Conservation (phyloP, 2,113 vertebrate genomes). For the Siniperca knerii region DNA sequence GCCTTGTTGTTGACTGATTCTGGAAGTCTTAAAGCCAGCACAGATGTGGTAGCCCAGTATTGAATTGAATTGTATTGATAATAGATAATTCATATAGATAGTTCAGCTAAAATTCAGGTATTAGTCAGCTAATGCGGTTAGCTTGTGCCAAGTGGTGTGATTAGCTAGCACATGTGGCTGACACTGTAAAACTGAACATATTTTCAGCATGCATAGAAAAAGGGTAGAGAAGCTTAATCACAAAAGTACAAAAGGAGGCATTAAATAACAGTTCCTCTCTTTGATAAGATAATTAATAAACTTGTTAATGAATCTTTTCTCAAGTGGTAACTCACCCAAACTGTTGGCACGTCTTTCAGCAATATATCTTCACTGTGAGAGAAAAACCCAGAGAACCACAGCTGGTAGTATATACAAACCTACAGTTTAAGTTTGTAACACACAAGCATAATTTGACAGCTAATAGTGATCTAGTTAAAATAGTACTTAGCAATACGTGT, state of each 20-base stretch:
- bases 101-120: background rate
- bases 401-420: background rate
- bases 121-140: background rate
- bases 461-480: background rate
- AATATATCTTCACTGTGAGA: background rate
- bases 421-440: background rate
- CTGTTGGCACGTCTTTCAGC: conserved; percentile 26
- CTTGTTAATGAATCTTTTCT: conserved; percentile 25
- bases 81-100: no score
- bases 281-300: conserved; percentile 18
- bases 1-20: background rate
- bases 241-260: background rate
- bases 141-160: background rate
- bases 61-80: background rate
- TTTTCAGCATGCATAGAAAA: background rate
- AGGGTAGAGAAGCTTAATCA: background rate
- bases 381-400: conserved; percentile 8
- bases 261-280: background rate
- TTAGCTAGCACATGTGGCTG: background rate
- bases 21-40: background rate
- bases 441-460: background rate
- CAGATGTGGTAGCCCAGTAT: background rate
- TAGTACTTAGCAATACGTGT: background rate
- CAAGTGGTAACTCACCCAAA: conserved; percentile 10
- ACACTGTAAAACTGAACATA: background rate